Base-by-base conservation (phyloP, 2,797 vertebrate species). In the Nannoperca obscura region DNA sequence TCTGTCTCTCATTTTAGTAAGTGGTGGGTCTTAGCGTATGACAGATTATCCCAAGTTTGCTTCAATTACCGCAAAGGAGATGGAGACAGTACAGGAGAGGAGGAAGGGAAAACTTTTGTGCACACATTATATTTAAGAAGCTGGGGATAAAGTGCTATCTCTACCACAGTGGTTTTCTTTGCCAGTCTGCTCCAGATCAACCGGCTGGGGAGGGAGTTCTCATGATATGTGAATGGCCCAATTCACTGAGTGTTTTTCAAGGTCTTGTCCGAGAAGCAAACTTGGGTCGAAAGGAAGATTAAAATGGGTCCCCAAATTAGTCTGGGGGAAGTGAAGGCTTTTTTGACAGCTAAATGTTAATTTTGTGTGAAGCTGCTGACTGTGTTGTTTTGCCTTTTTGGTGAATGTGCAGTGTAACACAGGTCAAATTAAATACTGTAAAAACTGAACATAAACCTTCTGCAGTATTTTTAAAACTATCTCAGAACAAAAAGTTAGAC, bases 1-100 rank as follows among this genome's bases (percentile, higher is more conserved):
- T 87, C 84, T 82, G 81, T 88, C 91, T 88, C 89, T 90, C 84
- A 84, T 96, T 97, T 96, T 97, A 97, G 97, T 97, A 97, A 98
- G 96, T 96, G 96, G 95, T 93, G 91, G 93, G 93, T 96, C 97
- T 97, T 97, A 97, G 96, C 95, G 95, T 97, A 96, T 96, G 97
- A 97, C 96, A 97, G 96, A 97, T 99, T 98, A 98, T 96, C 94
- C 95, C 96, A 97, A 98, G 96, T 97, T 97, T 97, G 86, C 95
- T 96, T 96, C 95, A 97, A 97, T 97, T 97, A 97, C 94, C 52
- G 92, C 92, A 93, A 87, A 94, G 90, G 89, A 93, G 92, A 94
- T 91, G 91, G 91, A 90, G 89, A 88, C 87, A 84, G 91, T 89
- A 90, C 91, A 91, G 89, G 91, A 93, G 90, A 84, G 82, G 85